Evolutionary conservation across 2,888 invertebrate species (phyloP).

Genomic region (Cantharis nigra): DNA sequence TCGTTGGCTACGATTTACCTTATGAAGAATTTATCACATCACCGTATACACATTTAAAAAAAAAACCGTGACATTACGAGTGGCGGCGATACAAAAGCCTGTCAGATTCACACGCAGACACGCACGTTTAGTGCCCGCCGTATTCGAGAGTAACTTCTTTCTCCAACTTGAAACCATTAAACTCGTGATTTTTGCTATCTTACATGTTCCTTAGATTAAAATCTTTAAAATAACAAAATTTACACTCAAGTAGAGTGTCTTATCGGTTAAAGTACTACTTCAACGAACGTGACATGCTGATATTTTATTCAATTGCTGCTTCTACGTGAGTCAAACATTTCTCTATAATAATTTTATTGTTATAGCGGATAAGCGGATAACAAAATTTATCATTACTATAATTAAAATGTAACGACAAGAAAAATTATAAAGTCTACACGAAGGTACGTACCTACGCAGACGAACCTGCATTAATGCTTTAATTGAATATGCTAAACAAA

Average conservation of each 20-base stretch:
- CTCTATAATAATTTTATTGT: not conserved
- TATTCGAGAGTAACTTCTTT: conserved; percentile 13
- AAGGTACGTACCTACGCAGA: not conserved
- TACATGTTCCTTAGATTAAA: not conserved
- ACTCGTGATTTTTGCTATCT: not conserved
- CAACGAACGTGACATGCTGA: not conserved
- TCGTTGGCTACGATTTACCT: conserved; percentile 48
- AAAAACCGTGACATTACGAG: conserved; percentile 39
- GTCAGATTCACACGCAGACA: conserved; percentile 48
- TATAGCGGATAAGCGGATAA: not conserved
- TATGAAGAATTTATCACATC: conserved; percentile 49
- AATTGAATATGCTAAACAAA: not conserved
- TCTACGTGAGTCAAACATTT: not conserved
- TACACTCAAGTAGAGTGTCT: not conserved
- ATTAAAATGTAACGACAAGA: not conserved
- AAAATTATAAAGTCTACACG: not conserved
- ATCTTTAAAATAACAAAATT: not conserved
- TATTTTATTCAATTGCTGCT: not conserved
- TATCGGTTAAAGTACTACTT: not conserved
- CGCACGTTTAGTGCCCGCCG: conserved; percentile 35
- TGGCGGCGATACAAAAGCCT: conserved; percentile 41
- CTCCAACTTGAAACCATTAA: not conserved
- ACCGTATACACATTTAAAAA: conserved; percentile 42
- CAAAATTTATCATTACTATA: not conserved
- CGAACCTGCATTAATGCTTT: not conserved